Conservation (phyloP, 2,888 invertebrate genomes). For the Caenorhabditis japonica region DNA sequence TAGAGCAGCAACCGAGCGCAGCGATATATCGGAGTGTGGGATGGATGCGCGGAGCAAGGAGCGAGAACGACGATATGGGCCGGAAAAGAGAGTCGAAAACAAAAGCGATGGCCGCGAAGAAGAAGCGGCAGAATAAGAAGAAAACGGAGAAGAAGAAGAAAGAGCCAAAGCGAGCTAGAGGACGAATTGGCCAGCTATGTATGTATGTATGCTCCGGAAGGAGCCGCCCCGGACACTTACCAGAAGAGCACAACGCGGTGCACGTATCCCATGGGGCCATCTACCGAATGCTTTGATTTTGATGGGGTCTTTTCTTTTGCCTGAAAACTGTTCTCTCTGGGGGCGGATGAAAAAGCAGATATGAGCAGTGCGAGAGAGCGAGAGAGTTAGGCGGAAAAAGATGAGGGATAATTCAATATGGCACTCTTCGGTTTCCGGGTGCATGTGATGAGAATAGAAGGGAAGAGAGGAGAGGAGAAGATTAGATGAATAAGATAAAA, state of each 20-base stretch:
- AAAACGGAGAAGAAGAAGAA: conserved; percentile 30
- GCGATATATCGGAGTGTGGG: conserved; percentile 42
- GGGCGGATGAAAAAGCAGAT: not conserved
- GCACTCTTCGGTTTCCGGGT: conserved; percentile 2
- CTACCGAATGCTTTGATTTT: conserved; percentile 47
- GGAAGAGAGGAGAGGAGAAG: no score
- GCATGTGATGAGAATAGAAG: no score
- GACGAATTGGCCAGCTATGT: conserved; percentile 36
- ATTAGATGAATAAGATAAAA: no score
- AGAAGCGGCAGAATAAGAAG: conserved; percentile 25
- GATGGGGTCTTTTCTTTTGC: conserved; percentile 20
- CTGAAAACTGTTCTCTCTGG: conserved; percentile 7
- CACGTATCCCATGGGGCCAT: conserved; percentile 54
- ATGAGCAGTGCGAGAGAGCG: conserved; percentile 5
- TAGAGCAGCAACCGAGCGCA: conserved; percentile 12
- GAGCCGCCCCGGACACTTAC: conserved; percentile 48
- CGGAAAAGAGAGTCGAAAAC: conserved; percentile 49
- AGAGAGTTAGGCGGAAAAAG: not conserved
- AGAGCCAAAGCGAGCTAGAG: conserved; percentile 25
- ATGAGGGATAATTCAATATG: not conserved
- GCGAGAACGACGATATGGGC: conserved; percentile 47
- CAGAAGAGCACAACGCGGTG: conserved; percentile 46
- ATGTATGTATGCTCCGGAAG: conserved; percentile 12
- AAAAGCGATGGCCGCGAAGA: conserved; percentile 32
- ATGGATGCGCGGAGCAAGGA: no score